These are phyloP conservation scores for Cryptosula pallasiana DNA, from an alignment of 2,888 invertebrate species.

Conservation along the genomic window DNA sequence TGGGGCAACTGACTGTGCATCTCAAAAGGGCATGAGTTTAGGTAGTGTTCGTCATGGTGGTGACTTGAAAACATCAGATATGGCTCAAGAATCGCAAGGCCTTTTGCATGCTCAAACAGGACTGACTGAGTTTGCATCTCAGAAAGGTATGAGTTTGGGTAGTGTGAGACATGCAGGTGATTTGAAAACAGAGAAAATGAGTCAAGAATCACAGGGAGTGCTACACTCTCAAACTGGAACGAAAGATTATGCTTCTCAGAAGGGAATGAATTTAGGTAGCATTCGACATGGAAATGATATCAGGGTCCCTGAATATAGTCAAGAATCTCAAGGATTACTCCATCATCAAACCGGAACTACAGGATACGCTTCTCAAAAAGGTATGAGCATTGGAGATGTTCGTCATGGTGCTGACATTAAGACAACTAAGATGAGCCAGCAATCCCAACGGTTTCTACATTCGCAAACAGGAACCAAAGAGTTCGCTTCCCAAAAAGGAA, in stretches of 20 bases:
- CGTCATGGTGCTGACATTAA: not conserved
- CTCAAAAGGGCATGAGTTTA: slow-evolving; percentile 1
- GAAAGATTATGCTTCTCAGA: not conserved
- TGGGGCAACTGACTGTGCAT: not conserved
- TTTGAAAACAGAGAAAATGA: not conserved
- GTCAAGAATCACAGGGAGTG: not conserved
- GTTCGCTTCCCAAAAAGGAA: slow-evolving; percentile 10
- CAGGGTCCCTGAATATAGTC: not conserved
- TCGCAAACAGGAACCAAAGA: not conserved
- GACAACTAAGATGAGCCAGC: not conserved
- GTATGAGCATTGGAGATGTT: slow-evolving; percentile 30
- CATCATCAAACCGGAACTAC: slow-evolving; percentile 28
- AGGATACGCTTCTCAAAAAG: slow-evolving; percentile 27
- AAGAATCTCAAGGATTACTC: slow-evolving; percentile 25
- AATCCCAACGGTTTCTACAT: not conserved
- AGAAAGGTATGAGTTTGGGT: not conserved
- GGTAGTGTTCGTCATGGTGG: not conserved
- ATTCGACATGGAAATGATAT: not conserved
- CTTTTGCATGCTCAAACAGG: not conserved
- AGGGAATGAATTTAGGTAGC: slow-evolving; percentile 13
- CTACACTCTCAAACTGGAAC: not conserved
- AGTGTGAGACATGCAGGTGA: not conserved
- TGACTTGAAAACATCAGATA: not conserved
- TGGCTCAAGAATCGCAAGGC: slow-evolving; percentile 7
- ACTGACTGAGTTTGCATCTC: not conserved